Conservation (phyloP, 2,113 vertebrate genomes). For the Suricata suricatta region DNA sequence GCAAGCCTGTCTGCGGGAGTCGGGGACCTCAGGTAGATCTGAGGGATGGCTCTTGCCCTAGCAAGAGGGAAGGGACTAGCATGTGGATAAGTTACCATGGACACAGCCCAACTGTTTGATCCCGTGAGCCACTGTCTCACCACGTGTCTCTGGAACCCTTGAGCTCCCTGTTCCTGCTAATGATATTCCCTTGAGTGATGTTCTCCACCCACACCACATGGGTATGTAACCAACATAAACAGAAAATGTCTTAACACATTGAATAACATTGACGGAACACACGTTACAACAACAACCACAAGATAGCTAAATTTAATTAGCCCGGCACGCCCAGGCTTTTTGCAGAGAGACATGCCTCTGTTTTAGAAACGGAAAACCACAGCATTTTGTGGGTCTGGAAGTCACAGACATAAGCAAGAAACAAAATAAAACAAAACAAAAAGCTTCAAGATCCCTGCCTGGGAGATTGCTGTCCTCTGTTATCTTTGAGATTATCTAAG, state of each 20-base stretch:
- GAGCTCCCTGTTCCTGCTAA: slow-evolving; percentile 49
- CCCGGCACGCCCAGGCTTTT: slow-evolving; percentile 41
- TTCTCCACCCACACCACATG: slow-evolving; percentile 73
- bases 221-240: slow-evolving; percentile 74
- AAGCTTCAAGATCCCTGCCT: background rate
- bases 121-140: slow-evolving; percentile 16
- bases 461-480: background rate
- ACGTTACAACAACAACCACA: slow-evolving; percentile 55
- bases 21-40: background rate
- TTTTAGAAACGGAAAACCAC: slow-evolving; percentile 65
- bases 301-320: slow-evolving; percentile 74
- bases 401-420: slow-evolving; percentile 44
- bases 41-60: background rate
- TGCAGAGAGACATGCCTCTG: slow-evolving; percentile 41
- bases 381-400: slow-evolving; percentile 68
- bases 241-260: slow-evolving; percentile 70
- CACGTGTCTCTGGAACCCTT: slow-evolving; percentile 50
- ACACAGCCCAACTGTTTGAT: slow-evolving; percentile 45
- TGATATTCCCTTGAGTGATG: slow-evolving; percentile 61
- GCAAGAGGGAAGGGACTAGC: background rate
- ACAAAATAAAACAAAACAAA: background rate
- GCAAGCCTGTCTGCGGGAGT: background rate
- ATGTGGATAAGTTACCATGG: background rate
- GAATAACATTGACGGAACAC: slow-evolving; percentile 63
- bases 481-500: background rate